phyloP scores from a whole-genome alignment of 2,888 invertebrate genomes.

The Ophonus ardosiacus region DNA sequence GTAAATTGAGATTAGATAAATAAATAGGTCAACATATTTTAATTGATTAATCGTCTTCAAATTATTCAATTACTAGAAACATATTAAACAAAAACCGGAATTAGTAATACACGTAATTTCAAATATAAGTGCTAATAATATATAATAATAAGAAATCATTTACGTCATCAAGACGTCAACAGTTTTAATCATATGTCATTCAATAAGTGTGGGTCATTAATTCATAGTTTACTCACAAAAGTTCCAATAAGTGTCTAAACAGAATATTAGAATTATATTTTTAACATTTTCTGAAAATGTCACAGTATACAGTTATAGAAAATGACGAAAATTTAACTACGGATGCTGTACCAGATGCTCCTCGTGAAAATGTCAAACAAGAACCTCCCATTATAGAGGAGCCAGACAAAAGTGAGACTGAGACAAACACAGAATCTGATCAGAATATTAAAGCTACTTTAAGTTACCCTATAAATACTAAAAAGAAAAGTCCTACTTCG shows the following conservation, averaged over 20 bases:
- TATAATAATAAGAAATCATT: slow-evolving; percentile 47
- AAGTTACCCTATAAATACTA: slow-evolving; percentile 7
- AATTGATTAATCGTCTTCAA: background rate
- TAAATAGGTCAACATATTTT: background rate
- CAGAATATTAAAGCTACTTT: slow-evolving; percentile 17
- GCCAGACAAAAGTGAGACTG: background rate
- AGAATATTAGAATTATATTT: background rate
- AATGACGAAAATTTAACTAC: slow-evolving; percentile 50
- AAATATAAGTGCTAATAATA: background rate
- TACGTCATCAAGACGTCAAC: slow-evolving; percentile 42
- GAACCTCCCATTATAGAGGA: slow-evolving; percentile 11
- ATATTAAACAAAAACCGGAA: background rate
- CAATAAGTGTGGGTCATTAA: slow-evolving; percentile 9
- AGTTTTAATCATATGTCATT: slow-evolving; percentile 26
- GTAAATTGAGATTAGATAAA: background rate
- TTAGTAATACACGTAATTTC: background rate
- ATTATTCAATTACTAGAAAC: background rate
- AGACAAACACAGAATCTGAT: slow-evolving; percentile 5
- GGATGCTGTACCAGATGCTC: slow-evolving; percentile 58
- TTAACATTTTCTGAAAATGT: slow-evolving; percentile 28
- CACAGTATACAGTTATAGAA: slow-evolving; percentile 9
- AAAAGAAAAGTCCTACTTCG: slow-evolving; percentile 16
- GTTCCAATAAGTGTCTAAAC: background rate
- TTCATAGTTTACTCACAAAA: slow-evolving; percentile 23
- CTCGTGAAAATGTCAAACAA: slow-evolving; percentile 22